Evolutionary conservation across 30 jellyfish, hydroid and myxozoan species (phyloP).

Genomic region (Aurelia aurita): DNA sequence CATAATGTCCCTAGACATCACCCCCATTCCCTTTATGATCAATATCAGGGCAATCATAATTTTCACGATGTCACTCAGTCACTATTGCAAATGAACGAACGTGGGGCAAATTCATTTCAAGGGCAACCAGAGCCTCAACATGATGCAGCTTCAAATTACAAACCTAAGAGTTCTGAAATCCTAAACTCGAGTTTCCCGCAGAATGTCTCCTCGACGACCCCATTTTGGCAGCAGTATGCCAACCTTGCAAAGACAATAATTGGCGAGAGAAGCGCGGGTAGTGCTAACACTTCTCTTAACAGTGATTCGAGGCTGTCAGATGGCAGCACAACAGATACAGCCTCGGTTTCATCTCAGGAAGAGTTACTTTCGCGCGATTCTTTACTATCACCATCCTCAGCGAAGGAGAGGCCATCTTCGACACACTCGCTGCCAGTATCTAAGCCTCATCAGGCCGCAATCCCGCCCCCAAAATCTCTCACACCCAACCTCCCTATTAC

Average conservation of each 20-base stretch:
- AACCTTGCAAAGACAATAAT: constrained; percentile 53
- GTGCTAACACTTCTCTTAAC: not conserved
- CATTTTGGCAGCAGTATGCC: constrained; percentile 76
- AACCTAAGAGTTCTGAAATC: constrained; percentile 30
- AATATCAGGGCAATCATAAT: constrained; percentile 4
- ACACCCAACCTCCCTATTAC: not conserved
- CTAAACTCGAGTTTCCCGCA: constrained; percentile 62
- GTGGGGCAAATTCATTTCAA: not conserved
- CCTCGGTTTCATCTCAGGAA: constrained; percentile 68
- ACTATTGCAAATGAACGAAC: constrained; percentile 32
- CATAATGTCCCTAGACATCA: constrained; percentile 3
- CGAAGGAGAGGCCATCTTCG: constrained; percentile 33
- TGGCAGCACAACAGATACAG: constrained; percentile 61
- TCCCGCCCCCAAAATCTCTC: not conserved
- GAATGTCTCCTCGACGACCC: constrained; percentile 61
- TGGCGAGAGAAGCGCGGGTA: constrained; percentile 2
- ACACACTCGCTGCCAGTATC: constrained; percentile 26
- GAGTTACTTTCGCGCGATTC: constrained; percentile 4
- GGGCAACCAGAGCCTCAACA: not conserved
- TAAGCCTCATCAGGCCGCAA: not conserved
- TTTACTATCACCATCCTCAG: constrained; percentile 17
- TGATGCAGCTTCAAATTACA: not conserved
- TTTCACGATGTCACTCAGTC: constrained; percentile 63
- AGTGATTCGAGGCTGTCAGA: constrained; percentile 33
- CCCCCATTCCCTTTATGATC: constrained; percentile 23